phyloP scores from a whole-genome alignment of 2,888 invertebrate species.

The Ethmia dodecea region DNA sequence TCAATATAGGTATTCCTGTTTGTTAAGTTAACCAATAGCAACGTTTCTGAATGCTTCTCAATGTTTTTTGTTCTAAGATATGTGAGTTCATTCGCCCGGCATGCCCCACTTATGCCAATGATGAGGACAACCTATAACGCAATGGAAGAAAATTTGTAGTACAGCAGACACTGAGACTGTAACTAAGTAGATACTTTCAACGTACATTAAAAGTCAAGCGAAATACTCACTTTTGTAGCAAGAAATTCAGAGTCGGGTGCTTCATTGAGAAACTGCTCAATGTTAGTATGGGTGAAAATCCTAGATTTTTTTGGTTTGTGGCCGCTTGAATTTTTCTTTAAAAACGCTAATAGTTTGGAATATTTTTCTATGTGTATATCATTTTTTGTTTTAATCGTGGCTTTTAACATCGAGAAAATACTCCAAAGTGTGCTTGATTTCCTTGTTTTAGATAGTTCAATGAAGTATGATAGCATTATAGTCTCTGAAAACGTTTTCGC shows the following conservation, averaged over 20 bases:
- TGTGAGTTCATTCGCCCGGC: conserved; percentile 7
- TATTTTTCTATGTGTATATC: conserved; percentile 1
- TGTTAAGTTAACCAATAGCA: conserved; percentile 4
- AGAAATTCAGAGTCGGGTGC: neutral
- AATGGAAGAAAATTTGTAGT: neutral
- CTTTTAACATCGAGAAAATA: conserved; percentile 7
- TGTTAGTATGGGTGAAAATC: neutral
- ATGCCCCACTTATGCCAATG: conserved; percentile 7
- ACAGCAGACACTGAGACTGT: neutral
- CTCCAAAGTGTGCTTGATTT: conserved; percentile 8
- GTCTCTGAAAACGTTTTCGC: conserved; percentile 9
- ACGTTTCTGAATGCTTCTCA: conserved; percentile 6
- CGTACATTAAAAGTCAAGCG: neutral
- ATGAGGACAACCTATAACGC: conserved; percentile 5
- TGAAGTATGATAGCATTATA: conserved; percentile 10
- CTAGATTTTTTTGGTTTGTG: neutral
- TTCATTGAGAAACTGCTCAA: neutral
- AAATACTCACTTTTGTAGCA: neutral
- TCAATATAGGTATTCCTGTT: conserved; percentile 6
- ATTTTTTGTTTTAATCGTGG: conserved; percentile 5
- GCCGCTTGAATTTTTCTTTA: neutral
- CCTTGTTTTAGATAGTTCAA: conserved; percentile 4
- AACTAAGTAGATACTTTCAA: neutral
- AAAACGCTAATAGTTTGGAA: neutral
- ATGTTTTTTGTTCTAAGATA: conserved; percentile 5